phyloP scores from a whole-genome alignment of 2,888 invertebrate species.

The Tiliacea citrago region DNA sequence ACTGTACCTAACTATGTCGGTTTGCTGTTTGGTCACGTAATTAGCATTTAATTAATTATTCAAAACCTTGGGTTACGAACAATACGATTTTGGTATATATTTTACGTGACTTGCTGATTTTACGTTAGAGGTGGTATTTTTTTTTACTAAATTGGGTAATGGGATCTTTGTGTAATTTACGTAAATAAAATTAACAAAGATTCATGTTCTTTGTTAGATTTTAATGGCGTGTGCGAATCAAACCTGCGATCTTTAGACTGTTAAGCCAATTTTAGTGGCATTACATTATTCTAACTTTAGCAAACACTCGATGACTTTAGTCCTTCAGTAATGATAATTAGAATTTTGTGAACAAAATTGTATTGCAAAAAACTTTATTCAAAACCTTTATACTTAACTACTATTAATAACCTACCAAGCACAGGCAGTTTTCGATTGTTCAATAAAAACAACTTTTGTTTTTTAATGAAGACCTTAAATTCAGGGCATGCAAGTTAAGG shows the following conservation, averaged over 20 bases:
- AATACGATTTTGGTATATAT: constrained; percentile 21
- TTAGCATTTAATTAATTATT: constrained; percentile 30
- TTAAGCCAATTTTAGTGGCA: not conserved
- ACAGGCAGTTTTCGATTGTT: constrained; percentile 3
- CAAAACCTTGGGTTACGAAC: constrained; percentile 7
- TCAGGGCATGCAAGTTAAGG: constrained; percentile 1
- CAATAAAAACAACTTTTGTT: constrained; percentile 44
- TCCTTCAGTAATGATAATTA: not conserved
- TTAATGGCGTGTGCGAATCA: not conserved
- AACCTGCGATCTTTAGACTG: not conserved
- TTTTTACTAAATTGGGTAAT: too few relatives aligned
- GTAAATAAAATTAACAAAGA: too few relatives aligned
- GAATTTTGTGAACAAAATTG: not conserved
- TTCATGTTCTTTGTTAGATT: too few relatives aligned
- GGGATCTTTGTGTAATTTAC: too few relatives aligned
- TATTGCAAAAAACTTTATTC: not conserved
- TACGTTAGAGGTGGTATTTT: not conserved
- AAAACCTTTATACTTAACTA: constrained; percentile 8
- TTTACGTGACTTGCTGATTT: constrained; percentile 40
- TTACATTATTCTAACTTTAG: not conserved
- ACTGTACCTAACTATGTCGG: not conserved
- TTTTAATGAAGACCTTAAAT: constrained; percentile 5
- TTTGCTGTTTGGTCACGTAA: constrained; percentile 1
- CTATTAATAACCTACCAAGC: not conserved
- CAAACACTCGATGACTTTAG: not conserved